Evolutionary conservation across 2,888 invertebrate species (phyloP), one percentile per base, ranked within the genome.

Genomic region (Drosophila demipolita): DNA sequence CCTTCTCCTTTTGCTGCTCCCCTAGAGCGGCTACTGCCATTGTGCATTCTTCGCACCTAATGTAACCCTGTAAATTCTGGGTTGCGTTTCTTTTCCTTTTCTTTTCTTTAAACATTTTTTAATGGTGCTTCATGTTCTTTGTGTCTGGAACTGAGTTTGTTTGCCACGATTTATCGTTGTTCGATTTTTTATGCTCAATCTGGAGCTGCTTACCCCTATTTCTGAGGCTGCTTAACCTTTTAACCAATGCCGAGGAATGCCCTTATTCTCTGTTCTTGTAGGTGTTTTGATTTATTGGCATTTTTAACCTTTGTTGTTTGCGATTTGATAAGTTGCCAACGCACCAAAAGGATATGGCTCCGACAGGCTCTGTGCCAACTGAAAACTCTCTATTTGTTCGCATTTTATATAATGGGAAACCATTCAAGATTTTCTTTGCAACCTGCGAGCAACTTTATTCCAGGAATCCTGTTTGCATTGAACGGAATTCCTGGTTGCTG

Each of bases 251-350:
- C 49, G 52, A 64, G 77, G 59, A 55, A 55, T 38, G 36, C 36
- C 36, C 26, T 54, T 26, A 55, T 64, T 59, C 55, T 66, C 65
- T 67, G 61, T 80, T 84, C 79, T 82, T 78, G 73, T 82, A 85
- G 80, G 80, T 83, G 80, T 82, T 71, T 87, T 89, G 85, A 87
- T 89, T 89, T 87, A 87, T 87, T 80, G 82, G 70, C 80, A 70
- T 79, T 83, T 77, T 81, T 57, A 57, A 55, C 71, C 67, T 75
- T 83, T 86, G 89, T 75, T 87, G 87, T 75, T 87, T 73, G 75
- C 84, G 79, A 83, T 87, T 78, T 73, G 75, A 82, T 88, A 75
- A 82, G 86, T 79, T 80, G 73, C 66, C 66, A 69, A 70, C 67
- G 67, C 55, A 42, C 57, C 66, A 33, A 62, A 77, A 66, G 83